phyloP scores from a whole-genome alignment of 1,140 invertebrate genomes.

The Zaprionus tsacasi region DNA sequence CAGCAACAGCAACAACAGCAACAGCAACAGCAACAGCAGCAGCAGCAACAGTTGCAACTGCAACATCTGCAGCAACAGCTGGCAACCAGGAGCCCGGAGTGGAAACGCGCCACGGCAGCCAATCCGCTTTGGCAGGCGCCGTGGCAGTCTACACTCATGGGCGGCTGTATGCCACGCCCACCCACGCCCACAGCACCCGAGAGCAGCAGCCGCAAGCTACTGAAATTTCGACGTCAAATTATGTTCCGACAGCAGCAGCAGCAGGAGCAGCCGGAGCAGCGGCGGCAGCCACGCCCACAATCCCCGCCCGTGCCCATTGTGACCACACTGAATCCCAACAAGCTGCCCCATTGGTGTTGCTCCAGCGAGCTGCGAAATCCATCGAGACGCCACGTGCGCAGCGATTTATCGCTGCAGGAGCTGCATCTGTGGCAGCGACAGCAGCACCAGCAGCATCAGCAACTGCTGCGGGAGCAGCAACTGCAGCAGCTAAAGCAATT shows the following conservation, averaged over 20 bases:
- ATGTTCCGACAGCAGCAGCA: slow-evolving; percentile 20
- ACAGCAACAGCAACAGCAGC: slow-evolving; percentile 17
- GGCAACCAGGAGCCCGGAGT: background rate
- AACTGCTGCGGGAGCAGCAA: background rate
- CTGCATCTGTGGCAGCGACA: background rate
- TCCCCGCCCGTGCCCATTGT: no score
- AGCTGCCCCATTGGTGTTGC: no score
- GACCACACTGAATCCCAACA: no score
- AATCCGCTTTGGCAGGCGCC: background rate
- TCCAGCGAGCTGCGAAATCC: no score
- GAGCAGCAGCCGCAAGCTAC: slow-evolving; percentile 32
- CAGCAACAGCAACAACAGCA: background rate
- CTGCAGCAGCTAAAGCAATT: background rate
- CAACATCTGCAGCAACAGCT: background rate
- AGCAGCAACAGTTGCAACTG: background rate
- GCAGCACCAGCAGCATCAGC: background rate
- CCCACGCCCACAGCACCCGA: slow-evolving; percentile 15
- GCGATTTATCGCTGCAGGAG: background rate
- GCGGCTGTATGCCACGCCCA: slow-evolving; percentile 39
- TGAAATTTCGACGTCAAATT: slow-evolving; percentile 28
- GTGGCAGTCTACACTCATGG: slow-evolving; percentile 8
- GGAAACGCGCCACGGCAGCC: background rate
- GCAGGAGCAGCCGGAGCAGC: background rate
- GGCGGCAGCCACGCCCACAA: background rate
- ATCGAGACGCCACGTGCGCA: no score